Conservation (phyloP, 2,888 invertebrate species). For the Dasypogon diadema region DNA sequence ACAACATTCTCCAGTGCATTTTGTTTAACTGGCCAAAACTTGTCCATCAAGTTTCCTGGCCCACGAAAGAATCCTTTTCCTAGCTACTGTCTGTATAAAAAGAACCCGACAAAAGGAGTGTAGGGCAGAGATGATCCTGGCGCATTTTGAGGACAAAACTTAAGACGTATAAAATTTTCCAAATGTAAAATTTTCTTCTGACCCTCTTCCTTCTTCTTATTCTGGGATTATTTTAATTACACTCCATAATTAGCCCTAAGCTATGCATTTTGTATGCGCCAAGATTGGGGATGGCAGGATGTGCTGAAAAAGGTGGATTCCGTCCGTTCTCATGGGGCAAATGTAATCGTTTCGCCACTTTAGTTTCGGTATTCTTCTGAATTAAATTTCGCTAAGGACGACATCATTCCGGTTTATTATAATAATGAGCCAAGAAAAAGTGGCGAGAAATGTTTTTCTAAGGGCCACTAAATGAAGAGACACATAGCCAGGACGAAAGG, state of each 20-base stretch:
- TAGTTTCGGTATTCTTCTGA: slow-evolving; percentile 1
- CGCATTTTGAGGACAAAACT: slow-evolving; percentile 30
- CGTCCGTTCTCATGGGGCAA: not conserved
- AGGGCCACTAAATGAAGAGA: slow-evolving; percentile 12
- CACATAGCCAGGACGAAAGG: too few species aligned
- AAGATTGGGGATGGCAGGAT: not conserved
- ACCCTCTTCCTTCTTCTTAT: not conserved
- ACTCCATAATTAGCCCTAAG: slow-evolving; percentile 46
- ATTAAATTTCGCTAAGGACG: slow-evolving; percentile 30
- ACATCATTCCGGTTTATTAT: slow-evolving; percentile 25
- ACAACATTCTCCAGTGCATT: slow-evolving; percentile 24
- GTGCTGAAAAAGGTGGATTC: slow-evolving; percentile 18
- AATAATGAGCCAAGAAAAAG: slow-evolving; percentile 8
- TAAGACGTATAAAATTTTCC: slow-evolving; percentile 21
- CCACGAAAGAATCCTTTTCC: slow-evolving; percentile 3
- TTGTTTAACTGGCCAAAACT: slow-evolving; percentile 15
- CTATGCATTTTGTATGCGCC: slow-evolving; percentile 25
- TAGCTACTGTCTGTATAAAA: not conserved
- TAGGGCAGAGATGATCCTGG: slow-evolving; percentile 35
- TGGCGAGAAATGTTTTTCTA: slow-evolving; percentile 22
- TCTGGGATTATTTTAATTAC: slow-evolving; percentile 43
- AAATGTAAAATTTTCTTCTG: slow-evolving; percentile 20
- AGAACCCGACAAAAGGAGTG: not conserved
- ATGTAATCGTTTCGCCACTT: slow-evolving; percentile 9
- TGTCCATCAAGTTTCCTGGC: slow-evolving; percentile 27